phyloP scores from a whole-genome alignment of 2,888 invertebrate genomes.

The Troilus luridus region DNA sequence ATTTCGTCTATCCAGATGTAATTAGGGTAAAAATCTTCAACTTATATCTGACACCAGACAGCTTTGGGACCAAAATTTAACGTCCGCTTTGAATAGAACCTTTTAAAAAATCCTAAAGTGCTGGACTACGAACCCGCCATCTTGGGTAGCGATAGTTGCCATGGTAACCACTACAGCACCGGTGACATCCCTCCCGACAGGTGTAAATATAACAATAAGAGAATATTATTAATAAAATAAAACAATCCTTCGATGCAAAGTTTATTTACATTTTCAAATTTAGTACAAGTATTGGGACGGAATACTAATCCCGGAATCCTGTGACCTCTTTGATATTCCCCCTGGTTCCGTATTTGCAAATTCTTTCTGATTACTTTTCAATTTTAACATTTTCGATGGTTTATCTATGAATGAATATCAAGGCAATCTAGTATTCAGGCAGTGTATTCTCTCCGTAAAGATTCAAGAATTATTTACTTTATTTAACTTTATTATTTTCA shows the following conservation, averaged over 20 bases:
- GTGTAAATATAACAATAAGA: too few species aligned
- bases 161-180: too few species aligned
- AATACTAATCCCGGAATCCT: background rate
- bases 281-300: background rate
- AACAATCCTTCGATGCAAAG: background rate
- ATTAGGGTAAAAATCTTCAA: too few species aligned
- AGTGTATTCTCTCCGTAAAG: background rate
- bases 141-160: too few species aligned
- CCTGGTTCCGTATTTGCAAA: background rate
- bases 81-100: too few species aligned
- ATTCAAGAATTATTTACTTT: background rate
- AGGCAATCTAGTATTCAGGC: background rate
- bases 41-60: too few species aligned
- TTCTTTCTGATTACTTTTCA: background rate
- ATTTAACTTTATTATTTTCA: background rate
- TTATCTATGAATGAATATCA: background rate
- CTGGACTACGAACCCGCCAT: too few species aligned
- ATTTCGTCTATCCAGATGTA: too few species aligned
- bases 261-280: background rate
- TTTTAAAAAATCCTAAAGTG: too few species aligned
- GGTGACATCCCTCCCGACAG: too few species aligned
- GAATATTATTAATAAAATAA: too few species aligned
- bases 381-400: slow-evolving; percentile 1
- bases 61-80: too few species aligned
- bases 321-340: background rate